phyloP scores from a whole-genome alignment of 2,888 invertebrate genomes.

The Trissolcus japonicus region DNA sequence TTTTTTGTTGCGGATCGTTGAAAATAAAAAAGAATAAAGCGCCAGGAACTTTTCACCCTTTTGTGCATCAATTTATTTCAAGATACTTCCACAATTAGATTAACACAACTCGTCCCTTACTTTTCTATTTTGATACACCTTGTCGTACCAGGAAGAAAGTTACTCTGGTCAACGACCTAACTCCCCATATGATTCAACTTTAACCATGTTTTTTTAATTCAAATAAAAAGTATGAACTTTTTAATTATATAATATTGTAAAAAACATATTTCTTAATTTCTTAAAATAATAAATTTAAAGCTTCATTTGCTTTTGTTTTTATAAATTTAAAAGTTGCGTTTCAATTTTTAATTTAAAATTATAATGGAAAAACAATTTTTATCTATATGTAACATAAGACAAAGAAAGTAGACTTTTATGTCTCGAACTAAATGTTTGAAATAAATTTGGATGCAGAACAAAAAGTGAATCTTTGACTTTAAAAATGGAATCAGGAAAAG shows the following conservation, averaged over 20 bases:
- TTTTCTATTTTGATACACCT: slow-evolving; percentile 50
- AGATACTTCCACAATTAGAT: slow-evolving; percentile 38
- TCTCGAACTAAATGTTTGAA: too few species aligned
- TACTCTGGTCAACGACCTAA: slow-evolving; percentile 38
- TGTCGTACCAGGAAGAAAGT: slow-evolving; percentile 40
- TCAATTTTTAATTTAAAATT: too few species aligned
- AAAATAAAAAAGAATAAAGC: background rate
- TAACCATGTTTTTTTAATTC: slow-evolving; percentile 6
- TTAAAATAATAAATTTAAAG: too few species aligned
- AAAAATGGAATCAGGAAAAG: slow-evolving; percentile 29
- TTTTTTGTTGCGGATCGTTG: background rate
- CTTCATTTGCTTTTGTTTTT: too few species aligned
- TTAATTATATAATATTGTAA: too few species aligned
- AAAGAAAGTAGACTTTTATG: too few species aligned
- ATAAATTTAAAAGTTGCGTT: too few species aligned
- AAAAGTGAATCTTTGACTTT: background rate
- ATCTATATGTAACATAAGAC: too few species aligned
- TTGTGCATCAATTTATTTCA: slow-evolving; percentile 22
- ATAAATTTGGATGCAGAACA: too few species aligned
- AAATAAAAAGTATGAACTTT: too few species aligned
- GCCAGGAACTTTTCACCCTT: slow-evolving; percentile 18
- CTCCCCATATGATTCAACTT: slow-evolving; percentile 19
- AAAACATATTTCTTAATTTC: too few species aligned
- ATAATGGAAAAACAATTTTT: too few species aligned
- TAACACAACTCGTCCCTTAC: slow-evolving; percentile 28